phyloP scores from a whole-genome alignment of 1,140 invertebrate species.

The Lordiphosa mommai region DNA sequence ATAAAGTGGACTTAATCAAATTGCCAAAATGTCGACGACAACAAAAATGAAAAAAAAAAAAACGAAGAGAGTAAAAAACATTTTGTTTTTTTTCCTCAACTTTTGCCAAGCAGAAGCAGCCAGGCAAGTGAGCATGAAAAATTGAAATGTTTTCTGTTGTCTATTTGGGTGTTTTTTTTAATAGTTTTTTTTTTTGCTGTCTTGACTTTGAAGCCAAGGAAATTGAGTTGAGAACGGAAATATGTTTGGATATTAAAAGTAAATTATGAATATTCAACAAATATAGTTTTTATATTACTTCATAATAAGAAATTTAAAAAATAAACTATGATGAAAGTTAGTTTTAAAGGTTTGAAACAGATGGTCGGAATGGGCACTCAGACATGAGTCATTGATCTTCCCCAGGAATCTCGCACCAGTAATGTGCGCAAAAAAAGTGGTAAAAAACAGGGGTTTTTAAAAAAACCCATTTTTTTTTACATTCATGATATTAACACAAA shows the following conservation, averaged over 20 bases:
- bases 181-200: background rate
- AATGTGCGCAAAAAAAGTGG: too few relatives aligned
- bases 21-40: conserved; percentile 63
- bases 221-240: background rate
- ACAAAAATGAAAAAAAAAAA: conserved; percentile 22
- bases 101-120: conserved; percentile 12
- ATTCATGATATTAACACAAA: too few relatives aligned
- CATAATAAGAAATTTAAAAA: too few relatives aligned
- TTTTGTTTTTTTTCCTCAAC: conserved; percentile 38
- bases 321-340: too few relatives aligned
- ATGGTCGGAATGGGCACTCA: too few relatives aligned
- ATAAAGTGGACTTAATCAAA: conserved; percentile 76
- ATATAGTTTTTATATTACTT: too few relatives aligned
- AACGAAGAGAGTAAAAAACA: conserved; percentile 22
- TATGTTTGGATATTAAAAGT: background rate
- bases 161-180: background rate
- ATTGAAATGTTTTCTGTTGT: conserved; percentile 20
- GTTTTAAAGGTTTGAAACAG: too few relatives aligned
- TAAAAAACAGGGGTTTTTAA: too few relatives aligned
- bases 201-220: background rate
- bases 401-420: too few relatives aligned
- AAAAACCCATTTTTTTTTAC: too few relatives aligned
- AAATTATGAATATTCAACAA: too few relatives aligned
- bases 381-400: too few relatives aligned
- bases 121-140: conserved; percentile 8